Evolutionary conservation across 2,888 invertebrate genomes (phyloP).

Genomic region (Campaea margaritaria): DNA sequence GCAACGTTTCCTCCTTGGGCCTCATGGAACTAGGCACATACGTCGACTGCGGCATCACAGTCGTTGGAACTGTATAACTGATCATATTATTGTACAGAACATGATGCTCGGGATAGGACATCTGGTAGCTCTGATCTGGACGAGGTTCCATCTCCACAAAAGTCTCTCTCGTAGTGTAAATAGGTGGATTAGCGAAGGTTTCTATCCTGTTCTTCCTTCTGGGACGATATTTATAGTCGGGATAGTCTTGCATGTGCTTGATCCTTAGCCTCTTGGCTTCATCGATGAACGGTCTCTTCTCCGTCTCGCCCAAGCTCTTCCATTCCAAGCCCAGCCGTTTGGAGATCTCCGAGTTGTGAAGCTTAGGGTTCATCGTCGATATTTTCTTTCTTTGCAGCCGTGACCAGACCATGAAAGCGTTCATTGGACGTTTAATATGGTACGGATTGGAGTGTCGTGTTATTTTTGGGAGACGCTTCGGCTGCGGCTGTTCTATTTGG

Average conservation of each 20-base stretch:
- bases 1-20: slow-evolving; percentile 69
- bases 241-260: slow-evolving; percentile 89
- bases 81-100: slow-evolving; percentile 79
- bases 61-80: slow-evolving; percentile 68
- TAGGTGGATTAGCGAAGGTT: slow-evolving; percentile 59
- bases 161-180: slow-evolving; percentile 66
- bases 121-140: slow-evolving; percentile 66
- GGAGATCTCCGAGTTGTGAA: slow-evolving; percentile 92
- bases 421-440: slow-evolving; percentile 98
- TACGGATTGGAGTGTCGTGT: slow-evolving; percentile 85
- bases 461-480: slow-evolving; percentile 63
- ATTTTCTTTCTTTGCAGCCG: slow-evolving; percentile 94
- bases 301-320: slow-evolving; percentile 91
- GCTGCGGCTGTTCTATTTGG: slow-evolving; percentile 56
- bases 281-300: slow-evolving; percentile 95
- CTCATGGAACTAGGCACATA: slow-evolving; percentile 66
- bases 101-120: slow-evolving; percentile 74
- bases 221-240: slow-evolving; percentile 89
- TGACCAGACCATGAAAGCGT: slow-evolving; percentile 99
- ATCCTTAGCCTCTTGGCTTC: slow-evolving; percentile 92
- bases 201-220: slow-evolving; percentile 86
- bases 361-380: slow-evolving; percentile 92
- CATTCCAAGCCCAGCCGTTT: slow-evolving; percentile 93
- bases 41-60: slow-evolving; percentile 60
- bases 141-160: slow-evolving; percentile 73